Evolutionary conservation across 1,140 invertebrate genomes (phyloP).

Genomic region (Ceratitis capitata): DNA sequence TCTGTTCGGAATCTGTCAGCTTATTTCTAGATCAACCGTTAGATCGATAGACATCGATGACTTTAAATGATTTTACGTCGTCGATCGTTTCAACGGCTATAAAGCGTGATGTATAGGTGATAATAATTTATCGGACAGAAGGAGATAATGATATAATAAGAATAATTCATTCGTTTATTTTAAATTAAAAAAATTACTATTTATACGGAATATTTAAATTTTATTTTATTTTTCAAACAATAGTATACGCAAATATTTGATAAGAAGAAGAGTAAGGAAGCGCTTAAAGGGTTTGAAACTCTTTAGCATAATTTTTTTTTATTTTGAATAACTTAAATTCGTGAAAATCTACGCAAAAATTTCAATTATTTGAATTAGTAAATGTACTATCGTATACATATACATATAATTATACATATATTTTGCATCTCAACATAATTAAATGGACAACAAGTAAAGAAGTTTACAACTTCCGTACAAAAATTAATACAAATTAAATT

Average conservation of each 20-base stretch:
- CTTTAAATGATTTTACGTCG: no score
- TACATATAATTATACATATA: no score
- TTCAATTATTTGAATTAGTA: neutral
- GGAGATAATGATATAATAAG: no score
- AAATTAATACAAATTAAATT: slow-evolving; percentile 26
- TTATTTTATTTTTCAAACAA: slow-evolving; percentile 15
- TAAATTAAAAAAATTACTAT: no score
- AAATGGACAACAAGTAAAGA: slow-evolving; percentile 39
- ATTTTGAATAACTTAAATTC: slow-evolving; percentile 7
- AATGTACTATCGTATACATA: slow-evolving; percentile 14
- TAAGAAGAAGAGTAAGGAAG: slow-evolving; percentile 6
- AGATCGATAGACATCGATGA: no score
- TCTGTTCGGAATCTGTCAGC: no score
- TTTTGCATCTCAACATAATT: slow-evolving; percentile 38
- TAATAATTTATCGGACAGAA: no score
- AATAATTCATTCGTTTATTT: no score
- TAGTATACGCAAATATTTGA: slow-evolving; percentile 4
- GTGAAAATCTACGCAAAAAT: neutral
- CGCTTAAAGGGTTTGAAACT: neutral
- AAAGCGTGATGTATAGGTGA: no score
- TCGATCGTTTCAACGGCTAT: no score
- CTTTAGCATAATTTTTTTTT: slow-evolving; percentile 5
- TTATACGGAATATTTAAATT: neutral
- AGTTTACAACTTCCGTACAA: slow-evolving; percentile 30
- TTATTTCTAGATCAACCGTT: no score